phyloP scores from a whole-genome alignment of 2,113 vertebrate genomes.

The Atlantisia rogersi region DNA sequence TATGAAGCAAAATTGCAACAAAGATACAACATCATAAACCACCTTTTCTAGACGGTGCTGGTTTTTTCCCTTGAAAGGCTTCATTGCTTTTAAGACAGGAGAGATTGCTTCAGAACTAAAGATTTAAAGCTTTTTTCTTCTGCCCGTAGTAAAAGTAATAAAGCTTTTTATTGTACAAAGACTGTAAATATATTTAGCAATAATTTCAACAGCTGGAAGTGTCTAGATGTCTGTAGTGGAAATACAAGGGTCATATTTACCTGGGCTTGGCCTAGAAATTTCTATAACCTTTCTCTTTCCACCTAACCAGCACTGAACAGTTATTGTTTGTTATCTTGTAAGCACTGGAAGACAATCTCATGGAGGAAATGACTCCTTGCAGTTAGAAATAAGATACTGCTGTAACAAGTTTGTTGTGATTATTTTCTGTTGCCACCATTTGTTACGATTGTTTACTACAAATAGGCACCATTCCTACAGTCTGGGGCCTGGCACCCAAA shows the following conservation, averaged over 20 bases:
- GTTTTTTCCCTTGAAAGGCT: slow-evolving; percentile 62
- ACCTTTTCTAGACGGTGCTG: slow-evolving; percentile 51
- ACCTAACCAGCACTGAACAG: not conserved
- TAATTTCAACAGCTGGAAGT: slow-evolving; percentile 73
- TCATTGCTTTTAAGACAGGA: slow-evolving; percentile 74
- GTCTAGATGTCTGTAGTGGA: slow-evolving; percentile 55
- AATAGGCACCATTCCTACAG: not conserved
- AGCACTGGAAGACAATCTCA: slow-evolving; percentile 18
- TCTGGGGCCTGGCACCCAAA: not conserved
- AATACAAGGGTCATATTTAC: slow-evolving; percentile 61
- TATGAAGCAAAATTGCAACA: slow-evolving; percentile 71
- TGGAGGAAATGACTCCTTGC: not conserved
- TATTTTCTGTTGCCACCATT: not conserved
- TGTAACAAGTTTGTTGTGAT: not conserved
- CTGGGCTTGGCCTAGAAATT: slow-evolving; percentile 47
- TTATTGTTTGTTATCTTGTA: slow-evolving; percentile 34
- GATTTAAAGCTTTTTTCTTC: slow-evolving; percentile 76
- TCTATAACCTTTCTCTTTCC: not conserved
- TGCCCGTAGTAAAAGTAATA: slow-evolving; percentile 73
- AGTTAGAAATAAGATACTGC: not conserved
- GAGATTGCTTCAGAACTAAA: slow-evolving; percentile 73
- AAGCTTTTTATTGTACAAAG: slow-evolving; percentile 76
- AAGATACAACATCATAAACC: slow-evolving; percentile 65
- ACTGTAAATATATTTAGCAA: slow-evolving; percentile 76
- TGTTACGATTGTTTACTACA: not conserved